phyloP scores from a whole-genome alignment of 1,140 invertebrate species.

The Pachyrhynchus sulphureomaculatus region DNA sequence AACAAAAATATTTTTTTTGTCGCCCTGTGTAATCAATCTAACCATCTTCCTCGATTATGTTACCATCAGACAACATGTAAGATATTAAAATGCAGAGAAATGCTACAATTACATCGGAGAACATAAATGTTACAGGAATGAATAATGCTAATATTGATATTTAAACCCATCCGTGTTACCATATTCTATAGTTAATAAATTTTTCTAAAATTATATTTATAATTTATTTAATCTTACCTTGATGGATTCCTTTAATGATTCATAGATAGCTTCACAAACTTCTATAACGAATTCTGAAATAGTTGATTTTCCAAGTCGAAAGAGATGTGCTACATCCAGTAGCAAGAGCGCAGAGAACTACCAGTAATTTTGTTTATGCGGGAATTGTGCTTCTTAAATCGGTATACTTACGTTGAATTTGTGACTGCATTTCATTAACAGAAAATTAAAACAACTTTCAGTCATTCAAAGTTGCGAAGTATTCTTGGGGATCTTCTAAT shows the following conservation, averaged over 20 bases:
- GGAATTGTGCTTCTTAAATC: too few relatives aligned
- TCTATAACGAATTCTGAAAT: slow-evolving; percentile 7
- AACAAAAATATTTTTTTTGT: too few relatives aligned
- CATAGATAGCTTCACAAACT: slow-evolving; percentile 4
- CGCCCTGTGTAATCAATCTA: too few relatives aligned
- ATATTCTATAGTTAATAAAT: too few relatives aligned
- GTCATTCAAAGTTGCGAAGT: slow-evolving; percentile 16
- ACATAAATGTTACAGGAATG: not conserved
- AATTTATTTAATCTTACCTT: not conserved
- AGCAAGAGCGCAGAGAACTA: slow-evolving; percentile 36
- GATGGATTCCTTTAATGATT: not conserved
- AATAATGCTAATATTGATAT: not conserved
- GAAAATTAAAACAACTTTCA: slow-evolving; percentile 13
- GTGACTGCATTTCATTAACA: not conserved
- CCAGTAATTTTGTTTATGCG: slow-evolving; percentile 36
- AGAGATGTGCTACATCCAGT: slow-evolving; percentile 36
- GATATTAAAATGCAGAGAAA: too few relatives aligned
- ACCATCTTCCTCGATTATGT: too few relatives aligned
- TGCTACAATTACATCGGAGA: too few relatives aligned
- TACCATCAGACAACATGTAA: too few relatives aligned
- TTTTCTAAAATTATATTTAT: not conserved
- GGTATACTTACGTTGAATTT: too few relatives aligned
- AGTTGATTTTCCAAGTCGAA: too few relatives aligned
- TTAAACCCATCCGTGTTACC: too few relatives aligned
- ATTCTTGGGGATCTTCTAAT: slow-evolving; percentile 25